Conservation (phyloP, 1,140 invertebrate genomes). For the Drosophila bocki region DNA sequence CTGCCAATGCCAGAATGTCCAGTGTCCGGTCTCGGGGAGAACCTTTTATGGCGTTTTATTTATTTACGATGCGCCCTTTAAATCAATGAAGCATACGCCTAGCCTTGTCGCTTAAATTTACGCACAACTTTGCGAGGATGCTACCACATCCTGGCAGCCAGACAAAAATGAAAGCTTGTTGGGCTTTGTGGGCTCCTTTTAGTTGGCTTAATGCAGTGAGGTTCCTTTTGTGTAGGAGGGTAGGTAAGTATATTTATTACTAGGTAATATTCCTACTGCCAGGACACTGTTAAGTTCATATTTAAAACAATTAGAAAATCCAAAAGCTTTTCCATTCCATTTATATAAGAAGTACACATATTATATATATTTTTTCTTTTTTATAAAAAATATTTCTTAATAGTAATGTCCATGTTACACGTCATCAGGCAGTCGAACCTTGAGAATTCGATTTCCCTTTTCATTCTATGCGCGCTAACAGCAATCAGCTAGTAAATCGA, state of each 20-base stretch:
- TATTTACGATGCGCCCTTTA: slow-evolving; percentile 80
- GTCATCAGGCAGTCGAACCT: slow-evolving; percentile 7
- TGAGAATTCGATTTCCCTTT: slow-evolving; percentile 16
- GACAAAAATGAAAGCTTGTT: slow-evolving; percentile 17
- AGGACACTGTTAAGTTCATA: too few species aligned
- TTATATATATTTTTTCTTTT: too few species aligned
- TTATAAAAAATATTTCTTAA: not conserved
- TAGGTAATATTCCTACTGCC: too few species aligned
- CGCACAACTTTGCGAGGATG: slow-evolving; percentile 53
- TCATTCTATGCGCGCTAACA: slow-evolving; percentile 63
- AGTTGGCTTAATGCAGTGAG: not conserved
- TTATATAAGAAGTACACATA: not conserved
- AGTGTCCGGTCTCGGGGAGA: slow-evolving; percentile 48
- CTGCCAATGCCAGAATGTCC: slow-evolving; percentile 59
- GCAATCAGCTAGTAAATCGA: slow-evolving; percentile 82
- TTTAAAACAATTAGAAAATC: not conserved
- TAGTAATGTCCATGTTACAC: not conserved
- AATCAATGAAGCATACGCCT: slow-evolving; percentile 79
- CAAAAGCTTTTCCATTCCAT: not conserved
- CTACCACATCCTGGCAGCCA: slow-evolving; percentile 18
- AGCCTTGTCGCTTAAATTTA: slow-evolving; percentile 77
- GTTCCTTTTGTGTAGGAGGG: not conserved
- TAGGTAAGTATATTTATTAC: not conserved
- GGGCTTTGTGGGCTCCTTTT: not conserved
- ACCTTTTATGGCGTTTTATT: slow-evolving; percentile 79